Evolutionary conservation across 2,888 invertebrate species (phyloP), one percentile per base, ranked within the genome.

Genomic region (Calliphora vomitoria): DNA sequence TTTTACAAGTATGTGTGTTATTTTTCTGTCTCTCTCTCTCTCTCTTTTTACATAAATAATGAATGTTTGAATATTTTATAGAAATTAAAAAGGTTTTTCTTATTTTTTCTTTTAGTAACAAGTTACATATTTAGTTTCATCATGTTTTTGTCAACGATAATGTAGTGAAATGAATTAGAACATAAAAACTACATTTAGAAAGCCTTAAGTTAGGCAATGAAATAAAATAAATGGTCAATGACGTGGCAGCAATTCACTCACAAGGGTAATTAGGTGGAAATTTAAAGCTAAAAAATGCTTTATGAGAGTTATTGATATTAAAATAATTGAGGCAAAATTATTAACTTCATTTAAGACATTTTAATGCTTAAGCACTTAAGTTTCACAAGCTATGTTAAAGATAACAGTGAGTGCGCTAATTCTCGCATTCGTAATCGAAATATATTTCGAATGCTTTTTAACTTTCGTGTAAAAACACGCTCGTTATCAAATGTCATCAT

Each of bases 21-120:
- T 64, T 20, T 38, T 35, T 60, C 0, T 1, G 4, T 35, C 38
- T 18, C n/a, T 31, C 8, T 60, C 31, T 60, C n/a, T 60, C 31
- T 60, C 15, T 60, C 31, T 60, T 5, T 64, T 35, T 38, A 64
- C 38, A 41, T 18, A 64, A 64, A 64, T 62, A 62, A 66, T 64
- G 13, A 38, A 66, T 38, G 13, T 78, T 55, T 72, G 18, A 18
- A 55, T 55, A 55, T 72, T 72, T 38, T 18, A 38, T 69, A 53
- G 31, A 53, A 69, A 38, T 53, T 31, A 35, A 53, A 71, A 53
- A 35, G 18, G 31, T 71, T 53, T 71, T 38, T 69, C 25, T 35
- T 35, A 35, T 35, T 4, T 6, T 35, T 35, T 69, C 10, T 50
- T 50, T 4, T 15, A 25, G 44, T 44, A 13, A 44, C 44, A 44